Conservation (phyloP, 2,113 vertebrate species). For the Ophiodon elongatus region DNA sequence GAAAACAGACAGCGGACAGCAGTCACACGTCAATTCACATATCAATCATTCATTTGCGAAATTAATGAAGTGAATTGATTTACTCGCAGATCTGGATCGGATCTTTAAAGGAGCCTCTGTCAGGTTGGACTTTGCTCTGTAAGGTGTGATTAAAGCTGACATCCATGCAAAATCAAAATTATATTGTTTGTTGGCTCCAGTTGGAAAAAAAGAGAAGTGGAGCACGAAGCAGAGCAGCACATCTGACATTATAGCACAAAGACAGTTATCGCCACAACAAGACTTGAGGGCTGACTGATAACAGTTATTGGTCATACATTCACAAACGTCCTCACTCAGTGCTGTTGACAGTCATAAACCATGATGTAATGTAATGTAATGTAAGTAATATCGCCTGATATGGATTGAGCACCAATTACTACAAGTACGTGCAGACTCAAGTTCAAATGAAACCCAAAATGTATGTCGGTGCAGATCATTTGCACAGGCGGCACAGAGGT, state of each 20-base stretch:
- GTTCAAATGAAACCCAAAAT: no score
- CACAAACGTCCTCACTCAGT: background rate
- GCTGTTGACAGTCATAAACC: background rate
- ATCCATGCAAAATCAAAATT: conserved; percentile 54
- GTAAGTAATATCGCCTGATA: background rate
- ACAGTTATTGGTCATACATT: conserved; percentile 2
- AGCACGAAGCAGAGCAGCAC: conserved; percentile 23
- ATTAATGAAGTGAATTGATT: conserved; percentile 45
- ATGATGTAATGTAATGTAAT: background rate
- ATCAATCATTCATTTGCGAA: conserved; percentile 62
- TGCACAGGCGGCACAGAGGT: background rate
- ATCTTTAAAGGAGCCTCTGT: conserved; percentile 39
- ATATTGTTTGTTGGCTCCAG: conserved; percentile 54
- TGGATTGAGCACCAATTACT: background rate
- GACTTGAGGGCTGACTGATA: background rate
- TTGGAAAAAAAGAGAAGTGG: conserved; percentile 29
- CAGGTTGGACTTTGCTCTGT: conserved; percentile 38
- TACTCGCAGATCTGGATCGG: conserved; percentile 34
- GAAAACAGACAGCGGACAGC: conserved; percentile 57
- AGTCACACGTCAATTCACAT: conserved; percentile 63
- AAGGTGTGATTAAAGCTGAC: conserved; percentile 56
- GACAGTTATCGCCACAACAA: conserved; percentile 9
- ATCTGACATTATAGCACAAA: conserved; percentile 21
- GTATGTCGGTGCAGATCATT: background rate
- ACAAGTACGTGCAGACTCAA: background rate